phyloP scores from a whole-genome alignment of 2,888 invertebrate genomes.

The Venustoraphidia nigricollis region DNA sequence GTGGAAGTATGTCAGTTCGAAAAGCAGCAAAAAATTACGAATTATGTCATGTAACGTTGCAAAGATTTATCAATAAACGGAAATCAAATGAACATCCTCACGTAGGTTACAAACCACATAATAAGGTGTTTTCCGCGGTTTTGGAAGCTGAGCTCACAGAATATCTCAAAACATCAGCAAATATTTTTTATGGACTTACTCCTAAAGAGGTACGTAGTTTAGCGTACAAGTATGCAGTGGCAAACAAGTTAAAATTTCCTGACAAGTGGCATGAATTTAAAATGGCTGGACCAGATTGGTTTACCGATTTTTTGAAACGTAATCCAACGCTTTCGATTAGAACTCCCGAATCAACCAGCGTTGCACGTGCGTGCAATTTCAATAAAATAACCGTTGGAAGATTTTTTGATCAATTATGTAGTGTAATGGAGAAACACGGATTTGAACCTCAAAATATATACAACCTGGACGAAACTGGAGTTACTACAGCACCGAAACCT shows the following conservation, averaged over 20 bases:
- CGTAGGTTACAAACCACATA: too few species aligned
- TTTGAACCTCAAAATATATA: conserved; percentile 1
- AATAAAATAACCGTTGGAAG: conserved; percentile 2
- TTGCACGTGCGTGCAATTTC: conserved; percentile 11
- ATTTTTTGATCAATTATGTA: not conserved
- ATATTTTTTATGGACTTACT: too few species aligned
- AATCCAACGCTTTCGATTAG: conserved; percentile 6
- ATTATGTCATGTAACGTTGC: too few species aligned
- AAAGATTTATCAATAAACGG: too few species aligned
- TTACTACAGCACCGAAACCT: conserved; percentile 3
- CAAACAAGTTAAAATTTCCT: conserved; percentile 6
- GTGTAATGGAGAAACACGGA: not conserved
- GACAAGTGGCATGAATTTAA: conserved; percentile 8
- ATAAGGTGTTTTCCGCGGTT: too few species aligned
- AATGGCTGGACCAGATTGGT: conserved; percentile 11
- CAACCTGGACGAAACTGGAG: conserved; percentile 3
- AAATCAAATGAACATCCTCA: too few species aligned
- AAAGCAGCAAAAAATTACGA: too few species aligned
- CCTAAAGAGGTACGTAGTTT: too few species aligned
- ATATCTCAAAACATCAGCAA: too few species aligned
- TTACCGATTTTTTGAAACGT: conserved; percentile 11
- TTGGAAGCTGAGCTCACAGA: too few species aligned
- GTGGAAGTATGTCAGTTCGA: too few species aligned
- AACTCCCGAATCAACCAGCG: conserved; percentile 14
- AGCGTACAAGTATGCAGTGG: too few species aligned